These are phyloP conservation scores for Budorcas taxicolor DNA, from an alignment of 2,113 vertebrate species.

Conservation along the genomic window DNA sequence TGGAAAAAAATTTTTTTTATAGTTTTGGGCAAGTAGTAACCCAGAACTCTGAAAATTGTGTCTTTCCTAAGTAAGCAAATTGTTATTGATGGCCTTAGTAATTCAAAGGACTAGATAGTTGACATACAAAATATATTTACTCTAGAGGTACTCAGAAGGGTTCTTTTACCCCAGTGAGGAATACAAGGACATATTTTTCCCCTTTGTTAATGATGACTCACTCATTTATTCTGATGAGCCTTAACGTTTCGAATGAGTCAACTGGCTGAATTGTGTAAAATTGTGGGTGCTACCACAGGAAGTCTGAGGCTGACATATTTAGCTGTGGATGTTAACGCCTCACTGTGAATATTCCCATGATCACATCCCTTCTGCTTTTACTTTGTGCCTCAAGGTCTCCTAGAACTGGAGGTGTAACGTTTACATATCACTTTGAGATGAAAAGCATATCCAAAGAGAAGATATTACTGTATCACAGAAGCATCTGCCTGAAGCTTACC, in stretches of 20 bases:
- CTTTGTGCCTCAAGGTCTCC: background rate
- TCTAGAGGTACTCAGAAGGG: background rate
- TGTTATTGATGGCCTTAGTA: background rate
- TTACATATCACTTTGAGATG: constrained; percentile 11
- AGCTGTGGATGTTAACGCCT: background rate
- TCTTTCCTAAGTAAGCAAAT: background rate
- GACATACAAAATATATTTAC: background rate
- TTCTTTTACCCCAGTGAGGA: background rate
- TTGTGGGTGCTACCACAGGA: constrained; percentile 34
- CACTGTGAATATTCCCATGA: constrained; percentile 50
- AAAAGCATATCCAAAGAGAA: constrained; percentile 30
- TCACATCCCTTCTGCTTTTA: constrained; percentile 38
- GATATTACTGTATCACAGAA: background rate
- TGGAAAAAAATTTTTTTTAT: background rate
- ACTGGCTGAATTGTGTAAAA: constrained; percentile 15
- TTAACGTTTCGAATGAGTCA: constrained; percentile 54
- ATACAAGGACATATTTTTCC: background rate
- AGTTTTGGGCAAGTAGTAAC: background rate
- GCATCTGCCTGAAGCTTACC: background rate
- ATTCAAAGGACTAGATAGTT: background rate
- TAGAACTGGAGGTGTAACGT: background rate
- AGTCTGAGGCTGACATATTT: constrained; percentile 7
- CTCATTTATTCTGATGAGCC: constrained; percentile 56
- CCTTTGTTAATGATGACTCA: constrained; percentile 23
- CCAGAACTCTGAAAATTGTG: background rate